Percentiles rank a stretch among this genome's conserved stretches.
Evolutionary conservation across 2,113 vertebrate species (phyloP).

Genomic region (Daboia siamensis): DNA sequence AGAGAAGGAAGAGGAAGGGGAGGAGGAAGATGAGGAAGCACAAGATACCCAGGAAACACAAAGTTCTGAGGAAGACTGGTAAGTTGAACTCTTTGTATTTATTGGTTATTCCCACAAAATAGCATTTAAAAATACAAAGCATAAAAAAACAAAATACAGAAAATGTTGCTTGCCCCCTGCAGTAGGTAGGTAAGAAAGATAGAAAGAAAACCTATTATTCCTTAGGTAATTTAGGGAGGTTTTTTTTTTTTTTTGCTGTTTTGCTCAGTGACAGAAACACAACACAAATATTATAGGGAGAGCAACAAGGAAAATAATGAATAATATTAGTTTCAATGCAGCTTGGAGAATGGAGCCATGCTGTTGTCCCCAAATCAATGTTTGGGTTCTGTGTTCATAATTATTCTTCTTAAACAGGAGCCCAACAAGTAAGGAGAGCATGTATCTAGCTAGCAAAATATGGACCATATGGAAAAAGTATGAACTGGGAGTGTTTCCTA

Average conservation of each 20-base stretch:
- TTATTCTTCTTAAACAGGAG: background rate
- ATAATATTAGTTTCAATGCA: background rate
- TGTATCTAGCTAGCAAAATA: background rate
- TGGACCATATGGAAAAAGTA: background rate
- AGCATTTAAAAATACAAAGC: background rate
- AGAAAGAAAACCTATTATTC: background rate
- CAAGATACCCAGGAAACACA: conserved; percentile 55
- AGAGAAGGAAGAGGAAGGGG: conserved; percentile 65
- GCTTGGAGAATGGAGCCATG: background rate
- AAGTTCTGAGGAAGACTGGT: conserved; percentile 71
- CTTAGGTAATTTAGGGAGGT: background rate
- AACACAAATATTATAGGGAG: background rate
- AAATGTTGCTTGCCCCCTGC: background rate
- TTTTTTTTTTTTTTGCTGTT: background rate
- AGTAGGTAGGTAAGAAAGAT: background rate
- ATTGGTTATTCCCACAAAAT: background rate
- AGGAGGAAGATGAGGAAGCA: conserved; percentile 64
- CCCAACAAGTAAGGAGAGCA: background rate
- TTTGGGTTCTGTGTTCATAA: background rate
- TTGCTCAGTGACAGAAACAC: background rate
- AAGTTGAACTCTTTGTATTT: conserved; percentile 4
- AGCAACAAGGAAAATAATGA: background rate
- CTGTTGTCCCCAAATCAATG: background rate
- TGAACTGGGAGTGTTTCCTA: background rate
- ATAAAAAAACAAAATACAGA: background rate